phyloP scores from a whole-genome alignment of 2,797 vertebrate species.

The Otus scops region DNA sequence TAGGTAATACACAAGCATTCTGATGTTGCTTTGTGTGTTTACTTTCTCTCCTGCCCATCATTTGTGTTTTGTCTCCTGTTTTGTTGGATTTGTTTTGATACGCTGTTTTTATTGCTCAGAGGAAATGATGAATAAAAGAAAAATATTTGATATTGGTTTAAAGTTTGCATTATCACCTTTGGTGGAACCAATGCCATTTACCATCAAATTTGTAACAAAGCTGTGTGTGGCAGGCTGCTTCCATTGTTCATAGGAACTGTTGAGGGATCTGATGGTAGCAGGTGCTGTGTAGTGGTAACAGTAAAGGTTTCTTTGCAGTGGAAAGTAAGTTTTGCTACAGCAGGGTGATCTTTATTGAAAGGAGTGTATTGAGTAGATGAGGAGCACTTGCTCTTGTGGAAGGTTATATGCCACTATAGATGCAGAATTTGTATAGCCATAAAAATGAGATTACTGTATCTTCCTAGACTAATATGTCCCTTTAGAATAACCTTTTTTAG shows the following conservation, averaged over 20 bases:
- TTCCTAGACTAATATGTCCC: neutral
- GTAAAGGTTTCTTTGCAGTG: neutral
- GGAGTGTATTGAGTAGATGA: neutral
- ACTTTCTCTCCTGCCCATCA: neutral
- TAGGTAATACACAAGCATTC: neutral
- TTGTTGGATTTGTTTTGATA: neutral
- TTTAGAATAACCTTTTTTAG: neutral
- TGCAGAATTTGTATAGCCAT: neutral
- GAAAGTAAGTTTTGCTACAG: neutral
- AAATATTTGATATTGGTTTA: neutral
- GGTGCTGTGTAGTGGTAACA: neutral
- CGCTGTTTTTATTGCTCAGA: neutral
- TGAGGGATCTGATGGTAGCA: neutral
- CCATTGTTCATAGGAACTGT: neutral
- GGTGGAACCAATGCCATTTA: neutral
- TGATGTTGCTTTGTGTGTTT: neutral
- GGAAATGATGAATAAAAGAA: neutral
- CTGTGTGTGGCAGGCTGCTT: neutral
- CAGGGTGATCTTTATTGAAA: neutral
- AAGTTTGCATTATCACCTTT: neutral
- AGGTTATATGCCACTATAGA: neutral
- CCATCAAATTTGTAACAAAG: neutral
- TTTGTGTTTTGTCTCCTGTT: neutral
- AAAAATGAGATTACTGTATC: neutral
- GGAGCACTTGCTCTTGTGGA: neutral